phyloP scores from a whole-genome alignment of 2,888 invertebrate genomes.

The Acheta domesticus region DNA sequence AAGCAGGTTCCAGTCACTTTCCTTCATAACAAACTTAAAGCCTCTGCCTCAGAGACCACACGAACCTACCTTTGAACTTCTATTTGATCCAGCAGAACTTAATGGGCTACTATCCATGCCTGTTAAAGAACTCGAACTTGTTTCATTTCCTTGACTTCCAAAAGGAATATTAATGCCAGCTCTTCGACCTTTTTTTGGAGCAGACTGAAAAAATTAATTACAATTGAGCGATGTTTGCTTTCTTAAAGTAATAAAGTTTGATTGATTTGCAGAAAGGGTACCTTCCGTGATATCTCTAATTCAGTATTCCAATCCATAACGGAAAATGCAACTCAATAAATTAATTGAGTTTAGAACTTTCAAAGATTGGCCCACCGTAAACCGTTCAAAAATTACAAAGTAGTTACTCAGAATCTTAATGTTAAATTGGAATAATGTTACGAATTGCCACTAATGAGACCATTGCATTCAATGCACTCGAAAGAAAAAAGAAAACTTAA shows the following conservation, averaged over 20 bases:
- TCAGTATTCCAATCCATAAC: neutral
- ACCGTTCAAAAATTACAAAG: no score
- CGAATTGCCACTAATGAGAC: no score
- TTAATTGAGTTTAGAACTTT: no score
- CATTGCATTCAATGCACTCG: no score
- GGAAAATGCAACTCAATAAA: neutral
- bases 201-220: neutral
- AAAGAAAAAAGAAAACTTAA: no score
- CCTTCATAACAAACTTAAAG: no score
- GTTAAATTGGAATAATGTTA: no score
- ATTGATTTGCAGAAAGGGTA: neutral
- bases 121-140: neutral
- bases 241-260: no score
- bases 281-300: neutral
- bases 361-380: no score
- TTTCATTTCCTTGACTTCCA: slow-evolving; percentile 3
- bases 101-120: neutral
- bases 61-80: neutral
- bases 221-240: neutral
- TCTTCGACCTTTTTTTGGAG: neutral
- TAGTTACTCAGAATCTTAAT: no score
- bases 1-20: no score
- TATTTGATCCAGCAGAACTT: neutral
- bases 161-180: neutral
- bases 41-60: no score